Base-by-base conservation (phyloP, 2,797 vertebrate genomes). In the Ficedula albicollis region DNA sequence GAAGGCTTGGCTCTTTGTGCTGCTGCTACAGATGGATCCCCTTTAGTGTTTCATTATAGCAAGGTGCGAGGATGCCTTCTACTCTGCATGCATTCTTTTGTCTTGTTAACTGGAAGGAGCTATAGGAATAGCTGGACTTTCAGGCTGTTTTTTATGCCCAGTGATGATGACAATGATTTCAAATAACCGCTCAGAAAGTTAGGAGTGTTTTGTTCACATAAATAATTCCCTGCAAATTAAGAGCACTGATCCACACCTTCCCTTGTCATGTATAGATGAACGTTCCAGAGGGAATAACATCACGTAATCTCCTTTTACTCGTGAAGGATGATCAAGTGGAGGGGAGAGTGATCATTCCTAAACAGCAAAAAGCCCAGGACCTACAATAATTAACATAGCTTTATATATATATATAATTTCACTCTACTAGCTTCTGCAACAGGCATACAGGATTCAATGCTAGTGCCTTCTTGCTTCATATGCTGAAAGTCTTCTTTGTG, bases 1-100 rank as follows among this genome's bases (percentile, higher is more conserved):
- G 75, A 96, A 95, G 70, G 48, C 49, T 93, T 95, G 59, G 22
- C 39, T 83, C 1, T 83, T 60, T 89, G 25, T 52, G 43, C 43
- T 78, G 3, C 43, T 66, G n/a, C 23, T 81, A 3, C 16, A 36
- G 55, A 36, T 0, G 2, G 70, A 12, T 2, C 4, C 10, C 19
- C 20, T 80, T 90, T 44, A n/a, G 36, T 34, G 48, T 56, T 86
- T 72, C 2, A 13, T 60, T 82, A 20, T 2, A 84, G 44, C 30
- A 36, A 56, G 15, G 29, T 44, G 25, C 51, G 54, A 64, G 80
- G 26, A 29, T 54, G 26, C 11, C 32, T 79, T 79, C 59, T 58
- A 27, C 29, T 68, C 39, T 43, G 15, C 29, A 11, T 27, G 25
- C 1, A 1, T 76, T 73, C 44, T 48, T 77, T 68, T 77, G 56